Conservation (phyloP, 2,797 vertebrate genomes). For the Tenualosa ilisha region DNA sequence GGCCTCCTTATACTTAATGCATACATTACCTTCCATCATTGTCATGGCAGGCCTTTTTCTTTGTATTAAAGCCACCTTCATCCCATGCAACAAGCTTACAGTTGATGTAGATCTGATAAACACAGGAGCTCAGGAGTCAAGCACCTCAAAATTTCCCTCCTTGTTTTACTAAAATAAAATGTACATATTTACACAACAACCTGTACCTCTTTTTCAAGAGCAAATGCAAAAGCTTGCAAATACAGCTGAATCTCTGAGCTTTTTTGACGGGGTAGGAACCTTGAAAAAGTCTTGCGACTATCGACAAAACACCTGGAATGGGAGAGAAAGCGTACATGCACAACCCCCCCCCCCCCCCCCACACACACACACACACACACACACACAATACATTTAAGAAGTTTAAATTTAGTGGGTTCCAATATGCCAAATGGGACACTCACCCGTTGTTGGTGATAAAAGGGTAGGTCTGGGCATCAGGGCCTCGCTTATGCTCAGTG, state of each 20-base stretch:
- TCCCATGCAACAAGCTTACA: constrained; percentile 76
- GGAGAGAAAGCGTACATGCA: background rate
- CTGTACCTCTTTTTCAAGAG: constrained; percentile 57
- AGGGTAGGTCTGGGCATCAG: constrained; percentile 55
- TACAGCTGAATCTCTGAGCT: constrained; percentile 63
- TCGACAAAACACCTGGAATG: constrained; percentile 73
- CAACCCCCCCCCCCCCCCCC: too few species aligned
- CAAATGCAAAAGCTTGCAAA: constrained; percentile 76
- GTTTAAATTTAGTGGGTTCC: too few species aligned
- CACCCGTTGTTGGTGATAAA: constrained; percentile 80
- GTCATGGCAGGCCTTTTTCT: constrained; percentile 77
- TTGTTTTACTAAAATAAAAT: too few species aligned
- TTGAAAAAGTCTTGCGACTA: constrained; percentile 63
- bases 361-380: too few species aligned
- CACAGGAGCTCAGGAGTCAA: background rate
- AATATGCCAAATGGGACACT: background rate
- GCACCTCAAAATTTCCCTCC: constrained; percentile 10
- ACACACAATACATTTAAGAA: background rate
- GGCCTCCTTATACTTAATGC: background rate
- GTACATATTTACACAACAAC: background rate
- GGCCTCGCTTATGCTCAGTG: constrained; percentile 31
- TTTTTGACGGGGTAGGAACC: constrained; percentile 62
- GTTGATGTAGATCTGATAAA: constrained; percentile 77
- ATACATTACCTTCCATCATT: constrained; percentile 53
- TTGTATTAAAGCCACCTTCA: constrained; percentile 48